Evolutionary conservation across 2,888 invertebrate genomes (phyloP).

Genomic region (Tribolium freemani): DNA sequence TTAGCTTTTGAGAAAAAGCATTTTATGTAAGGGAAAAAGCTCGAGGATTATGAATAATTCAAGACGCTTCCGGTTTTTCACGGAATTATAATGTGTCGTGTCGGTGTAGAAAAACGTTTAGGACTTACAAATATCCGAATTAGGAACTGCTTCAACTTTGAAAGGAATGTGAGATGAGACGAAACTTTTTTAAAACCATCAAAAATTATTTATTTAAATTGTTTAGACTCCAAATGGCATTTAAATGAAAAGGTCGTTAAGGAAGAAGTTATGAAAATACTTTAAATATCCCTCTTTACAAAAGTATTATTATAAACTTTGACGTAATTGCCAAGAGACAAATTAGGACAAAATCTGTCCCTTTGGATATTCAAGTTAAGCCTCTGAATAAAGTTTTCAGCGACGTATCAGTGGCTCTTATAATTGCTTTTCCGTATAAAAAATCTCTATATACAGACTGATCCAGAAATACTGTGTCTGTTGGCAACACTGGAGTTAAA

Average conservation of each 20-base stretch:
- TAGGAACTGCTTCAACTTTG: neutral
- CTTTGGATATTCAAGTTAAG: slow-evolving; percentile 1
- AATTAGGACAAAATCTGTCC: slow-evolving; percentile 12
- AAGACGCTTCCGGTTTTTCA: slow-evolving; percentile 18
- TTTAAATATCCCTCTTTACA: slow-evolving; percentile 4
- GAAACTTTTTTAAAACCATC: neutral
- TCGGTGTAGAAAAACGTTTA: slow-evolving; percentile 2
- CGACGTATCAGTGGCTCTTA: neutral
- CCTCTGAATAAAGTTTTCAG: neutral
- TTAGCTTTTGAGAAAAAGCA: neutral
- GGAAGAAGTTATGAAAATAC: slow-evolving; percentile 6
- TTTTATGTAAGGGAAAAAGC: slow-evolving; percentile 1
- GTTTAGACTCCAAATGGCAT: neutral
- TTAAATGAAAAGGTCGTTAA: slow-evolving; percentile 2
- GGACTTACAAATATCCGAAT: slow-evolving; percentile 4
- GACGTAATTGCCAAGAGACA: slow-evolving; percentile 21
- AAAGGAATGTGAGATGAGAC: neutral
- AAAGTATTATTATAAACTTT: slow-evolving; percentile 20
- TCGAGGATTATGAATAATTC: slow-evolving; percentile 27
- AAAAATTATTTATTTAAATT: neutral
- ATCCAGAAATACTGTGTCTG: no score
- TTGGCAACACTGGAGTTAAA: no score
- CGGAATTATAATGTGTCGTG: slow-evolving; percentile 28
- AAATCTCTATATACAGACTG: no score
- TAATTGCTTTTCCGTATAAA: neutral